phyloP scores from a whole-genome alignment of 2,888 invertebrate genomes.

The Lepidochitona cinerea region DNA sequence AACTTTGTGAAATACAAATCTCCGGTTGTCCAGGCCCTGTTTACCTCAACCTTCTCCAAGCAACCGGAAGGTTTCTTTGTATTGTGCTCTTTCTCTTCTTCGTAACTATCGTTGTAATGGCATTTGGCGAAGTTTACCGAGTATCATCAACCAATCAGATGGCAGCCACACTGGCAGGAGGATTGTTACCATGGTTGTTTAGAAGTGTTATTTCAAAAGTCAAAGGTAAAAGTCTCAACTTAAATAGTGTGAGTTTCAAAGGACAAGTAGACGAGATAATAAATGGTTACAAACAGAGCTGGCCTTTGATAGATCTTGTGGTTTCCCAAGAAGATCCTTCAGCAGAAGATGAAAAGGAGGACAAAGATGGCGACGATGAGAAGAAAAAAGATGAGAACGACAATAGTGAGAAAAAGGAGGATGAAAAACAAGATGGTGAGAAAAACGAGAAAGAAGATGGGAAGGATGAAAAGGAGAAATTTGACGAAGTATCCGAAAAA shows the following conservation, averaged over 20 bases:
- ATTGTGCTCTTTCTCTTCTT: constrained; percentile 35
- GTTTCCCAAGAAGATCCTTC: constrained; percentile 20
- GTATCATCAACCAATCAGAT: constrained; percentile 35
- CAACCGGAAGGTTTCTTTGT: constrained; percentile 26
- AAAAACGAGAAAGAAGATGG: not conserved
- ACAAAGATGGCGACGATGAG: constrained; percentile 9
- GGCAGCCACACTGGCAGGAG: constrained; percentile 31
- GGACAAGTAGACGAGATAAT: constrained; percentile 34
- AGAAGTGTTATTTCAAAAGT: constrained; percentile 38
- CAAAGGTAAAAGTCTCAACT: not conserved
- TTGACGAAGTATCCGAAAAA: not conserved
- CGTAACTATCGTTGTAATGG: constrained; percentile 29
- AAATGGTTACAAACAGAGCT: constrained; percentile 26
- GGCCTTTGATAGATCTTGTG: constrained; percentile 38
- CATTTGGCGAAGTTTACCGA: constrained; percentile 29
- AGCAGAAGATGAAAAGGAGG: constrained; percentile 26
- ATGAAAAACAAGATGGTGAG: not conserved
- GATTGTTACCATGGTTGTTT: constrained; percentile 33
- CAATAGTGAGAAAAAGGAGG: constrained; percentile 19
- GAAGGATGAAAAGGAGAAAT: not conserved
- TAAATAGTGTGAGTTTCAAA: constrained; percentile 27
- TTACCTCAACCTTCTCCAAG: constrained; percentile 25
- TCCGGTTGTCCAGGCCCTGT: constrained; percentile 41
- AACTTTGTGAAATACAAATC: constrained; percentile 32
- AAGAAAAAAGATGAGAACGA: constrained; percentile 18